A percentile compares a stretch with the other conserved stretches of the same genome.
Evolutionary conservation across 92 coral and sea anemone species (phyloP).

Genomic region (Pocillopora grandis): DNA sequence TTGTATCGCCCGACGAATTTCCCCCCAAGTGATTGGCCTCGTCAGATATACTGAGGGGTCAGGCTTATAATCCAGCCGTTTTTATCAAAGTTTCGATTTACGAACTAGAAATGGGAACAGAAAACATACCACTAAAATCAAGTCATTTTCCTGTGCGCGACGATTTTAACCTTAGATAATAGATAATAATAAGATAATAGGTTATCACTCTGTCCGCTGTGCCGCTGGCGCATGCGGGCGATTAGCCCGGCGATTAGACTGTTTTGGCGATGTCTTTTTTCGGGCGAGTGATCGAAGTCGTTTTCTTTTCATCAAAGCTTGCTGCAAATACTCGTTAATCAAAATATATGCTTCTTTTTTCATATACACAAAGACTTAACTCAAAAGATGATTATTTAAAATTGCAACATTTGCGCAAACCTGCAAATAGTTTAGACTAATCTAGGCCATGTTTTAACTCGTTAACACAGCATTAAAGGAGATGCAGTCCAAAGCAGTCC

Average conservation of each 20-base stretch:
- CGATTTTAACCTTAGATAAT: background rate
- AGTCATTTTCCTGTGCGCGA: background rate
- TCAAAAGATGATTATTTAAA: no score
- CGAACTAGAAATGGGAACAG: background rate
- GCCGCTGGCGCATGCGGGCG: conserved; percentile 17
- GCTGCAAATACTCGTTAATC: background rate
- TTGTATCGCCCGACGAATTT: background rate
- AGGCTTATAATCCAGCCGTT: conserved; percentile 8
- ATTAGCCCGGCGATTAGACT: background rate
- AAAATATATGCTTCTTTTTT: no score
- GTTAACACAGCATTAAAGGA: no score
- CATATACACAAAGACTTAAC: no score
- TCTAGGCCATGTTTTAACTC: no score
- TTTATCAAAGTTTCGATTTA: background rate
- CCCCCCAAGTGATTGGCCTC: background rate
- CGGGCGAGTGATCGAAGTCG: background rate
- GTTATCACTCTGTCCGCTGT: background rate
- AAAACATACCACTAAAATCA: background rate
- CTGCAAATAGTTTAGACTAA: no score
- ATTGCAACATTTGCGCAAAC: no score
- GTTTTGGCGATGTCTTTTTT: background rate
- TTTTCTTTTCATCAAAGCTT: background rate
- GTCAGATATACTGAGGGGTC: conserved; percentile 2
- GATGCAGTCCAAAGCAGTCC: no score
- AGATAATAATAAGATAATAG: no score